phyloP scores from a whole-genome alignment of 1,140 invertebrate genomes.

The Notospermus geniculatus region DNA sequence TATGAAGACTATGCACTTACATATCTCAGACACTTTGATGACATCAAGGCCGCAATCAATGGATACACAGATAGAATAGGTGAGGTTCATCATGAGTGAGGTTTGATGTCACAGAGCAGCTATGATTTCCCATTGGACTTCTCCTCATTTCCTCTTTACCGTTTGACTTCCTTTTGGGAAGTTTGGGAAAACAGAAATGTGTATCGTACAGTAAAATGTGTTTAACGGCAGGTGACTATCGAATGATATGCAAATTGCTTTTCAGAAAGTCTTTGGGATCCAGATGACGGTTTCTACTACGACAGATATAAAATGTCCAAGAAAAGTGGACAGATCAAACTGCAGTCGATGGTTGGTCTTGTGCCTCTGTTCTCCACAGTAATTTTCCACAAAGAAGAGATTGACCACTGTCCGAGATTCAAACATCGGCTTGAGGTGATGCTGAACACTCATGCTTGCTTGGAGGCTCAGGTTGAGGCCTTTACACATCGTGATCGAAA shows the following conservation, averaged over 20 bases:
- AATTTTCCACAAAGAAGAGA: slow-evolving; percentile 12
- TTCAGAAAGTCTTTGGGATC: slow-evolving; percentile 52
- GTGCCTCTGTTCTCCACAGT: slow-evolving; percentile 51
- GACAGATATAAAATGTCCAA: slow-evolving; percentile 41
- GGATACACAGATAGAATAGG: slow-evolving; percentile 33
- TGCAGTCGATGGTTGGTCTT: slow-evolving; percentile 56
- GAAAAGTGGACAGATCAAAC: slow-evolving; percentile 38
- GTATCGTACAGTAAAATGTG: too few species aligned
- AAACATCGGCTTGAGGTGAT: not conserved
- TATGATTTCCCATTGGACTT: too few species aligned
- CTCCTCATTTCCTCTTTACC: too few species aligned
- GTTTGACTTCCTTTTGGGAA: too few species aligned
- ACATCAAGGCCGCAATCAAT: slow-evolving; percentile 56
- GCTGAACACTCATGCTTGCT: not conserved
- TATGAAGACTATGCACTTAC: slow-evolving; percentile 58
- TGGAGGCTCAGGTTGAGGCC: not conserved
- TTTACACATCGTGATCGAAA: not conserved
- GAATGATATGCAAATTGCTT: too few species aligned
- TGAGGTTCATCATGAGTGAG: too few species aligned
- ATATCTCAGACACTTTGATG: slow-evolving; percentile 57
- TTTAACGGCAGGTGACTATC: too few species aligned
- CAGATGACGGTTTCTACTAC: slow-evolving; percentile 57
- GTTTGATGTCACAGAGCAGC: too few species aligned
- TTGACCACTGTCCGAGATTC: not conserved
- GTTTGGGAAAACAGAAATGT: too few species aligned